Evolutionary conservation across 2,888 invertebrate species (phyloP), one percentile per base, ranked within the genome.

Genomic region (Drosophila imparisetae): DNA sequence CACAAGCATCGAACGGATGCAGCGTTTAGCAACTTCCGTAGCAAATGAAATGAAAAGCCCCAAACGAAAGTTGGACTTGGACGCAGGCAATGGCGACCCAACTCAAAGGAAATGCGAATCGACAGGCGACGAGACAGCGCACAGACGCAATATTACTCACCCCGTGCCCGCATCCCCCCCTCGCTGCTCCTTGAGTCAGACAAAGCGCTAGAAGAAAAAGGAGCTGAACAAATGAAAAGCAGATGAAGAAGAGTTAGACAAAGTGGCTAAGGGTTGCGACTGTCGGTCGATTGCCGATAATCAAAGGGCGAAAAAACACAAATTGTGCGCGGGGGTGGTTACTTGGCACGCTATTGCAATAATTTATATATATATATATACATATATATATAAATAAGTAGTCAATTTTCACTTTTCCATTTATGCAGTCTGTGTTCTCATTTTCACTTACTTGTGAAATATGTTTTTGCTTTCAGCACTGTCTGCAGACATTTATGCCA

Each of bases 121-220:
- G 87, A 87, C 83, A 83, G 83, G 78, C 87, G 85, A 65, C 85
- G 71, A 85, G 87, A 87, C 87, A 79, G 63, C 62, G 68, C 83
- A 72, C 82, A 86, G 82, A 80, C 83, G 75, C 65, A 72, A 30
- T 57, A 15, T 15, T 5, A 24, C 10, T 18, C 55, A 29, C n/a
- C 29, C 29, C 18, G 27, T 18, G 10, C 18, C 29, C 30, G 10
- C 55, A 36, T 5, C 45, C 36, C 15, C 24, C 6, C 15, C 6
- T 4, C 7, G 1, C 13, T 10, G 49, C 36, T 27, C 24, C 40
- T 38, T 36, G 49, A 38, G 42, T 45, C 66, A 69, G 69, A 67
- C 66, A 67, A 29, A 70, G 48, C 30, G 53, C 18, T 45, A 21
- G 21, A 45, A 21, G 54, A 29, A 58, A 45, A 11, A 21, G 38